These are phyloP conservation scores for Tylochromis polylepis DNA, from an alignment of 2,113 vertebrate genomes.

Conservation along the genomic window DNA sequence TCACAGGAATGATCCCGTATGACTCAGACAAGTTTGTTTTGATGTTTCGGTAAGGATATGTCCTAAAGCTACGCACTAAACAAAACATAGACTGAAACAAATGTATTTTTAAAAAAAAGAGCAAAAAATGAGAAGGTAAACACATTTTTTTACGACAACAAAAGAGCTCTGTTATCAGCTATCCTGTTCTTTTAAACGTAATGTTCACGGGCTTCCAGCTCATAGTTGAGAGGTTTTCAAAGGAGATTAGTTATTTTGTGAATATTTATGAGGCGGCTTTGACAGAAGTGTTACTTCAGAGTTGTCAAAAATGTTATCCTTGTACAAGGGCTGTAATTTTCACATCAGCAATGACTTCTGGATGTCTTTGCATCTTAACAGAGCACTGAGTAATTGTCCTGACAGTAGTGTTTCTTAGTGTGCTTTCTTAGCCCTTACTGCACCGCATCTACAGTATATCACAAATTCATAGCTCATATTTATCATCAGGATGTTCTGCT, in stretches of 20 bases:
- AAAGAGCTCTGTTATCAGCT: neutral
- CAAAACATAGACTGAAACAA: neutral
- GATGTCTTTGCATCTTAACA: conserved; percentile 24
- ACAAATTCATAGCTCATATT: neutral
- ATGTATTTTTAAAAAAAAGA: neutral
- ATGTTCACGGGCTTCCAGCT: neutral
- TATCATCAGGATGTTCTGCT: neutral
- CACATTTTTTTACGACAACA: neutral
- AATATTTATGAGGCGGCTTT: conserved; percentile 39
- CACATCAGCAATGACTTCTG: conserved; percentile 30
- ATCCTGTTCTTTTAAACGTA: neutral
- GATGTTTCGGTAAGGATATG: neutral
- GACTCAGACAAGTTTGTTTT: no score
- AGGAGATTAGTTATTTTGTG: conserved; percentile 12
- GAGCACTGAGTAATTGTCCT: conserved; percentile 21
- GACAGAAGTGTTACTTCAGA: conserved; percentile 40
- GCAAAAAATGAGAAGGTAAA: neutral
- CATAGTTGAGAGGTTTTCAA: neutral
- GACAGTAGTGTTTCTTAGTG: conserved; percentile 18
- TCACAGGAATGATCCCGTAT: neutral
- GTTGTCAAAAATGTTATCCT: conserved; percentile 45
- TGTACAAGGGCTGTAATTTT: conserved; percentile 44
- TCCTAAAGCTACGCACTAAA: neutral
- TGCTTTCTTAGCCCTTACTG: conserved; percentile 1
- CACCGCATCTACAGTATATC: neutral